Percentiles rank a stretch among this genome's conserved stretches.
These are phyloP conservation scores for Leptinotarsa defecta DNA, from an alignment of 1,140 invertebrate genomes.

Conservation along the genomic window DNA sequence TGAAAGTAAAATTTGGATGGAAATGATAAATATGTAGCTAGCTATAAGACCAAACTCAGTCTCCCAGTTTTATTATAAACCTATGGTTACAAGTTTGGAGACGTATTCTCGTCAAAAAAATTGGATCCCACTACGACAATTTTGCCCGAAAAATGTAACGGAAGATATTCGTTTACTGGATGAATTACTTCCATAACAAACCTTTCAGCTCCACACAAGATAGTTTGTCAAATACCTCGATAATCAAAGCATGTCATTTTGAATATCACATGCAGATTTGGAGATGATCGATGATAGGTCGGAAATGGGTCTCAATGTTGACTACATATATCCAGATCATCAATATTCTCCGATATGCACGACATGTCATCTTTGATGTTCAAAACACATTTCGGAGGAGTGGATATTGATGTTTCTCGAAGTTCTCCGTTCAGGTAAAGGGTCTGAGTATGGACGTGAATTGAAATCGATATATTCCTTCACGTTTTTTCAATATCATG, in stretches of 20 bases:
- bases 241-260: not conserved
- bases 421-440: constrained; percentile 2
- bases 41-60: no score
- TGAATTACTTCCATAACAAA: not conserved
- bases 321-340: constrained; percentile 4
- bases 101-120: no score
- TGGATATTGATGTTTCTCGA: not conserved
- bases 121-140: no score
- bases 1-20: no score
- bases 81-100: no score
- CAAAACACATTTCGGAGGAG: not conserved
- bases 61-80: no score
- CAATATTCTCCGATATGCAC: constrained; percentile 2
- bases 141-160: no score
- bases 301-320: not conserved
- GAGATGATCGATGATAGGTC: not conserved
- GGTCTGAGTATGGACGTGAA: not conserved
- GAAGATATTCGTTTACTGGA: no score
- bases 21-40: no score
- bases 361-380: constrained; percentile 3
- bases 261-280: constrained; percentile 6
- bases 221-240: not conserved
- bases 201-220: not conserved
- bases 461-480: no score
- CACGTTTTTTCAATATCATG: no score